These are phyloP conservation scores for Pempheris klunzingeri DNA, from an alignment of 2,797 vertebrate genomes.

Conservation along the genomic window DNA sequence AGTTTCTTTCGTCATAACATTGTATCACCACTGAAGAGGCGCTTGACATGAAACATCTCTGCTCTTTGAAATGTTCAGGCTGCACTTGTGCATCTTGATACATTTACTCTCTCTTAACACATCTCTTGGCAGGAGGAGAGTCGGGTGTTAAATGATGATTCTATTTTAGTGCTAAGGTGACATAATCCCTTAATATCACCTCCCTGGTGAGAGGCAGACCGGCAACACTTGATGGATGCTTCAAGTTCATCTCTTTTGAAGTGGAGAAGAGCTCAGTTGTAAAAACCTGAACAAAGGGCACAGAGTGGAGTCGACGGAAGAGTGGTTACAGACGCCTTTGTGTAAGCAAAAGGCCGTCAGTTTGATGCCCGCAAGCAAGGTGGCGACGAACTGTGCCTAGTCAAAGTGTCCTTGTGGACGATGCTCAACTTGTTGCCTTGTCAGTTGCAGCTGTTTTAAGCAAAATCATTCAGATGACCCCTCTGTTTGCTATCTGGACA, in stretches of 20 bases:
- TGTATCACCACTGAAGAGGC: not conserved
- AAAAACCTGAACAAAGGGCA: slow-evolving; percentile 1
- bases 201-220: slow-evolving; percentile 14
- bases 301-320: not conserved
- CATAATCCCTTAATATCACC: slow-evolving; percentile 38
- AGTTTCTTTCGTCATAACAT: slow-evolving; percentile 7
- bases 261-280: not conserved
- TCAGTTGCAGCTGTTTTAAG: not conserved
- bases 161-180: slow-evolving; percentile 41
- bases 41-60: slow-evolving; percentile 34
- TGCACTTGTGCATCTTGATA: slow-evolving; percentile 38
- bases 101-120: slow-evolving; percentile 33
- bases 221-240: slow-evolving; percentile 25
- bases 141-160: slow-evolving; percentile 51
- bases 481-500: not conserved
- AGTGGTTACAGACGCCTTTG: not conserved
- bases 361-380: not conserved
- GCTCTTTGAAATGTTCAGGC: slow-evolving; percentile 32
- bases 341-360: not conserved
- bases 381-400: not conserved
- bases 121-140: slow-evolving; percentile 24
- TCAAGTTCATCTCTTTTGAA: slow-evolving; percentile 7
- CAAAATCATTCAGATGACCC: not conserved
- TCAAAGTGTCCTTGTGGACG: not conserved
- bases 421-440: not conserved